phyloP scores from a whole-genome alignment of 2,888 invertebrate species.

The Polylopha cassiicola region DNA sequence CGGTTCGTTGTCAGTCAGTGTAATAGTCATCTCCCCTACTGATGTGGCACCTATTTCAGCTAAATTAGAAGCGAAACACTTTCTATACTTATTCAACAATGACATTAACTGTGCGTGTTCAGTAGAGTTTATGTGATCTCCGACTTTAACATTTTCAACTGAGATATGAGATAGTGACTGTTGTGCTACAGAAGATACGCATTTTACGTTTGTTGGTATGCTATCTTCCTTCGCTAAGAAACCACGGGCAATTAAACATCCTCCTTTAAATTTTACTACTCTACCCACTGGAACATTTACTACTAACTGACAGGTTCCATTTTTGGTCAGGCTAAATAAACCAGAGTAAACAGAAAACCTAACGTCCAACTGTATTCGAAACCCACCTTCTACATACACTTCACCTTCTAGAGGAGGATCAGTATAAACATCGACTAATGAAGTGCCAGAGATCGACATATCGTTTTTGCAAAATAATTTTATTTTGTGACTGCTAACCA shows the following conservation, averaged over 20 bases:
- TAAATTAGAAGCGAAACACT: conserved; percentile 5
- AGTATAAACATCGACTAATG: background rate
- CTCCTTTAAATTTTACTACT: no score
- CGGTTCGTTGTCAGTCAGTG: conserved; percentile 5
- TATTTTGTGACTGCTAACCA: background rate
- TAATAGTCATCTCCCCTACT: conserved; percentile 7
- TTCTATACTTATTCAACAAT: conserved; percentile 4
- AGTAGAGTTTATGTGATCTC: background rate
- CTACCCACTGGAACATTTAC: no score
- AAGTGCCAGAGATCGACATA: background rate
- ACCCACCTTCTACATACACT: background rate
- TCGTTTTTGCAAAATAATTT: background rate
- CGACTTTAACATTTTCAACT: background rate
- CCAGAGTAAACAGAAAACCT: background rate
- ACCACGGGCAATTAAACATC: background rate
- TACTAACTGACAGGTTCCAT: no score
- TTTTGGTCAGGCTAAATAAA: background rate
- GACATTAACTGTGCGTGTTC: background rate
- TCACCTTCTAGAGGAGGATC: background rate
- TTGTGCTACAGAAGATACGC: background rate
- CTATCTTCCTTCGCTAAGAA: background rate
- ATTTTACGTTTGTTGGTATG: background rate
- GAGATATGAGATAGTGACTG: background rate
- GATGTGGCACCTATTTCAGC: conserved; percentile 1
- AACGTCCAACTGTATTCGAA: background rate